These are phyloP conservation scores for Sebastes oblongus DNA, from an alignment of 2,797 vertebrate species.

Conservation along the genomic window DNA sequence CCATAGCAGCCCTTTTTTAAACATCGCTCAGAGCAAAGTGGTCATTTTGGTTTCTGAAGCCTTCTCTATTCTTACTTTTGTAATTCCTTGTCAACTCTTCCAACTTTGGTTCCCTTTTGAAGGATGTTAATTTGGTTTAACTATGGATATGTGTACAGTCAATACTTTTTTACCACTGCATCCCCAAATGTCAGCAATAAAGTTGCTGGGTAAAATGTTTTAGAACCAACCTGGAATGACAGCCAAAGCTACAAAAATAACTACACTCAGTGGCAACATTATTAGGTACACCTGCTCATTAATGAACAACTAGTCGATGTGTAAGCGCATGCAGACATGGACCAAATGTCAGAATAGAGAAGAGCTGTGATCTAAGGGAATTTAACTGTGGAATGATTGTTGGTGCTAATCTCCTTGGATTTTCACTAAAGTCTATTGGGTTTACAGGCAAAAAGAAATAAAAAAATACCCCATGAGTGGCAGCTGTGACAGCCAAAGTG, in stretches of 20 bases:
- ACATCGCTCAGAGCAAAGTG: not conserved
- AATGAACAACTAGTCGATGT: not conserved
- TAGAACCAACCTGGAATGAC: not conserved
- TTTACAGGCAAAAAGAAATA: not conserved
- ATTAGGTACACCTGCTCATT: not conserved
- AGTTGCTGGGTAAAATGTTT: not conserved
- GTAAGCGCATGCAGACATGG: not conserved
- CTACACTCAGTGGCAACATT: not conserved
- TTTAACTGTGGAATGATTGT: slow-evolving; percentile 3
- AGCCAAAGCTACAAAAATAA: not conserved
- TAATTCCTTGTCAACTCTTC: not conserved
- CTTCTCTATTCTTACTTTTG: not conserved
- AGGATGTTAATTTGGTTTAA: not conserved
- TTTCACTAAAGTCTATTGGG: not conserved
- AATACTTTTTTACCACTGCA: not conserved
- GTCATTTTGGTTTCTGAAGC: slow-evolving; percentile 19
- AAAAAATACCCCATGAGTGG: not conserved
- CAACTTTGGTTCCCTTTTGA: slow-evolving; percentile 29
- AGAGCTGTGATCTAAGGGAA: not conserved
- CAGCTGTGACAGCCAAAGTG: not conserved
- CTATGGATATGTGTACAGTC: not conserved
- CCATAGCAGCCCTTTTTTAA: slow-evolving; percentile 2
- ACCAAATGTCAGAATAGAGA: not conserved
- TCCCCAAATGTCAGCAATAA: not conserved
- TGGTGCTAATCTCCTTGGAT: not conserved